Conservation (phyloP, 64 coral and sea anemone genomes). For the Porites australiensis region DNA sequence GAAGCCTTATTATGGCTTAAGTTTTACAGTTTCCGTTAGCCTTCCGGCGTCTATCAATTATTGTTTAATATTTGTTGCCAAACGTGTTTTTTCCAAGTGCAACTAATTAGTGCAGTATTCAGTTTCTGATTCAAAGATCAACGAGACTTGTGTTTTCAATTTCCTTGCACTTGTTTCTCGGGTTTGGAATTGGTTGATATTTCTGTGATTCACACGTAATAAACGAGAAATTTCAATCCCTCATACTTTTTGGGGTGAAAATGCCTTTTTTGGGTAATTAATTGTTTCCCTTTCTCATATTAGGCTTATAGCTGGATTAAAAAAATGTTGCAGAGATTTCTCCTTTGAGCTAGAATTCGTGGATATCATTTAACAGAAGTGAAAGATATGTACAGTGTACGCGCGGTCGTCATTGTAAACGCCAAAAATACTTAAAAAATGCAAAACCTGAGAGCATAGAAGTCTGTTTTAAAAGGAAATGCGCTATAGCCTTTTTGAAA, state of each 20-base stretch:
- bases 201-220: not conserved
- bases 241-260: not conserved
- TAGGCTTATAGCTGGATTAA: not conserved
- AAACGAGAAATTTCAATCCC: not conserved
- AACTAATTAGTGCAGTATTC: no score
- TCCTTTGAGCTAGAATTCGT: no score
- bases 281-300: conserved; percentile 4
- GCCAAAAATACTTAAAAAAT: no score
- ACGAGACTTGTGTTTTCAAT: not conserved
- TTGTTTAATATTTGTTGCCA: not conserved
- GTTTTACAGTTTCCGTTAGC: not conserved
- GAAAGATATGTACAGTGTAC: no score
- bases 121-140: not conserved
- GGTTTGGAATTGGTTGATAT: not conserved
- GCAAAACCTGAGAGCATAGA: no score
- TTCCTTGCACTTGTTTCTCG: not conserved
- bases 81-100: no score
- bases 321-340: not conserved
- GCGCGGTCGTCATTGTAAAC: no score
- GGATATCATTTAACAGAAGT: no score
- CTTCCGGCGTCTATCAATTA: not conserved
- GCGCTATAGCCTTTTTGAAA: no score
- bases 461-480: no score
- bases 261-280: not conserved
- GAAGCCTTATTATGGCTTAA: not conserved